Conservation (phyloP, 1,140 invertebrate genomes). For the Holcopasites calliopsidis region DNA sequence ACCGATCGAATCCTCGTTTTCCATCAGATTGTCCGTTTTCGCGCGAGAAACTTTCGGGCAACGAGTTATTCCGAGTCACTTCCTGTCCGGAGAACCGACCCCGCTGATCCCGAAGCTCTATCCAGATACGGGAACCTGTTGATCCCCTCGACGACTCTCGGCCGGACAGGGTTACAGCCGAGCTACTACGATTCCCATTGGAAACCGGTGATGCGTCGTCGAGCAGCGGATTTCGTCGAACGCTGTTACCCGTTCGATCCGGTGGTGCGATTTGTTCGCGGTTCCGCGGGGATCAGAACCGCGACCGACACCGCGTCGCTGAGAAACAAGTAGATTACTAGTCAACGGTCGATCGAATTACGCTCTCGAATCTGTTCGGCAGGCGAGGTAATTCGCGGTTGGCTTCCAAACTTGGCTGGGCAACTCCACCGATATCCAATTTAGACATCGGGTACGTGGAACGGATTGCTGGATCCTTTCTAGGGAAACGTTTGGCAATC, state of each 20-base stretch:
- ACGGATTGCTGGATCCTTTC: neutral
- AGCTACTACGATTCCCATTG: neutral
- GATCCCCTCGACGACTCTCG: conserved; percentile 17
- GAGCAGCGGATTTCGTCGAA: neutral
- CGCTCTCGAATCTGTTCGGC: neutral
- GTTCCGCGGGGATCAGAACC: neutral
- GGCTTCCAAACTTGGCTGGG: conserved; percentile 27
- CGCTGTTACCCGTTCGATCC: neutral
- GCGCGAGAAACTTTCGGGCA: neutral
- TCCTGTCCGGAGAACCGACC: neutral
- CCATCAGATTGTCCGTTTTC: neutral
- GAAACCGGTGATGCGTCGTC: neutral
- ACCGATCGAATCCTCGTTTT: neutral
- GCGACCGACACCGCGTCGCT: neutral
- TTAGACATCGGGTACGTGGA: neutral
- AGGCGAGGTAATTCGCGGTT: neutral
- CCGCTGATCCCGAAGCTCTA: neutral
- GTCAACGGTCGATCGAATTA: conserved; percentile 84
- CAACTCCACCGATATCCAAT: conserved; percentile 19
- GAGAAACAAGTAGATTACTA: neutral
- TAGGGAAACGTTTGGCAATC: neutral
- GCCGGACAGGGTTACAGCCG: neutral
- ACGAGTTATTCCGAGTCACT: neutral
- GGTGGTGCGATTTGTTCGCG: neutral
- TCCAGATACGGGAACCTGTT: conserved; percentile 10